Evolutionary conservation across 1,140 invertebrate genomes (phyloP).

Genomic region (Rhopalosiphum maidis): DNA sequence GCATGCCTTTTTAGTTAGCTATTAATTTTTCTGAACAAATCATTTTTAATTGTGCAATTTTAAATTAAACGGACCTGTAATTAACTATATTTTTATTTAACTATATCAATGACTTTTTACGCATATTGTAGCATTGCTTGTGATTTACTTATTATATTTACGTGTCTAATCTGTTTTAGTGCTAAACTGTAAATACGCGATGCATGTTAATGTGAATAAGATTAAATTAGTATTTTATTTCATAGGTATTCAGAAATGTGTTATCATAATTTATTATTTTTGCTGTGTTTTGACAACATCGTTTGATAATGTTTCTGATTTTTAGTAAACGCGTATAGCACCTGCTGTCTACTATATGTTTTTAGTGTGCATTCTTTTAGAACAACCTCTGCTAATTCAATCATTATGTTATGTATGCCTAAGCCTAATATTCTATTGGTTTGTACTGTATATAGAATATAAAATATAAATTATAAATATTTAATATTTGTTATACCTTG

Average conservation of each 20-base stretch:
- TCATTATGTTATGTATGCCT: background rate
- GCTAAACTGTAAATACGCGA: background rate
- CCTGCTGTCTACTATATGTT: too few relatives aligned
- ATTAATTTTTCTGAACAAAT: background rate
- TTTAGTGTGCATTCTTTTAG: background rate
- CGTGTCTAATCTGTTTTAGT: constrained; percentile 26
- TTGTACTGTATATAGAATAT: background rate
- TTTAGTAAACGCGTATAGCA: background rate
- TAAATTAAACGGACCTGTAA: background rate
- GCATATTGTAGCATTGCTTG: background rate
- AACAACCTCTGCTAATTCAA: background rate
- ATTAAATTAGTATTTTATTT: background rate
- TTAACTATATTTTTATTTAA: too few relatives aligned
- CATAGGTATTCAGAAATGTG: background rate
- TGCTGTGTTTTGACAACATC: constrained; percentile 8
- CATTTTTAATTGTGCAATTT: too few relatives aligned
- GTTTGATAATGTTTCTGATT: background rate
- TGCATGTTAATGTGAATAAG: background rate
- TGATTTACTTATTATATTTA: background rate
- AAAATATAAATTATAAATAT: background rate
- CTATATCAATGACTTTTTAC: too few relatives aligned
- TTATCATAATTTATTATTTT: background rate
- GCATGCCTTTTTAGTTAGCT: background rate
- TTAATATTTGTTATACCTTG: background rate
- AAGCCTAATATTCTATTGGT: background rate